Conservation (phyloP, 2,888 invertebrate genomes). For the Auanema freiburgensis region DNA sequence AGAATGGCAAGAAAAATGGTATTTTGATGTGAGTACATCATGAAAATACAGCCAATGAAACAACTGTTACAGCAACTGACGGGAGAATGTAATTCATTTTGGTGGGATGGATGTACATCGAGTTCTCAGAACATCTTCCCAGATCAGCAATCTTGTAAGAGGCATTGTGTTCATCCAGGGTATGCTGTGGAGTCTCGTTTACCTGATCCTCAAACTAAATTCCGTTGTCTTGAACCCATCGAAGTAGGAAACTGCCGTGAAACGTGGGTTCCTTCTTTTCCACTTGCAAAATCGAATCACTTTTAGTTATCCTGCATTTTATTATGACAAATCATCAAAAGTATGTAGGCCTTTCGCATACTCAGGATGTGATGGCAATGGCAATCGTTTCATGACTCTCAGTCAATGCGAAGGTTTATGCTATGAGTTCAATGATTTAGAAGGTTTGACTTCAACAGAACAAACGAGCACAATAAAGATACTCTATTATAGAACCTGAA, state of each 20-base stretch:
- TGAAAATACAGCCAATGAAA: not conserved
- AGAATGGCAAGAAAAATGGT: constrained; percentile 53
- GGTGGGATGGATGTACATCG: constrained; percentile 58
- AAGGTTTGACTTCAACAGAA: constrained; percentile 9
- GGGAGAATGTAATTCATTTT: constrained; percentile 52
- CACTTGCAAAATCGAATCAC: not conserved
- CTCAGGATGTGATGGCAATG: constrained; percentile 58
- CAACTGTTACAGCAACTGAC: constrained; percentile 40
- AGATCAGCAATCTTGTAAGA: constrained; percentile 37
- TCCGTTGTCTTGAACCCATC: constrained; percentile 50
- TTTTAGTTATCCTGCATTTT: constrained; percentile 46
- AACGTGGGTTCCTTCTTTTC: constrained; percentile 26
- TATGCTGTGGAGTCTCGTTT: constrained; percentile 34
- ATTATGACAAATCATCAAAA: constrained; percentile 38
- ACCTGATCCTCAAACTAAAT: constrained; percentile 34
- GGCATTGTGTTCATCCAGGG: constrained; percentile 40
- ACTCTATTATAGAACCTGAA: constrained; percentile 30
- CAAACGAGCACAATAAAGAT: not conserved
- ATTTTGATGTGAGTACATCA: constrained; percentile 35
- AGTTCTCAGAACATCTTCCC: constrained; percentile 57
- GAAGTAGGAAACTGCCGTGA: constrained; percentile 49
- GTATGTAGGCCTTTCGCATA: constrained; percentile 55
- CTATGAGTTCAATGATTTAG: constrained; percentile 38
- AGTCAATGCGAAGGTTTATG: constrained; percentile 52
- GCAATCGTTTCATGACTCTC: constrained; percentile 57